Base-by-base conservation (phyloP, 2,888 invertebrate species). In the Agrotis puta region DNA sequence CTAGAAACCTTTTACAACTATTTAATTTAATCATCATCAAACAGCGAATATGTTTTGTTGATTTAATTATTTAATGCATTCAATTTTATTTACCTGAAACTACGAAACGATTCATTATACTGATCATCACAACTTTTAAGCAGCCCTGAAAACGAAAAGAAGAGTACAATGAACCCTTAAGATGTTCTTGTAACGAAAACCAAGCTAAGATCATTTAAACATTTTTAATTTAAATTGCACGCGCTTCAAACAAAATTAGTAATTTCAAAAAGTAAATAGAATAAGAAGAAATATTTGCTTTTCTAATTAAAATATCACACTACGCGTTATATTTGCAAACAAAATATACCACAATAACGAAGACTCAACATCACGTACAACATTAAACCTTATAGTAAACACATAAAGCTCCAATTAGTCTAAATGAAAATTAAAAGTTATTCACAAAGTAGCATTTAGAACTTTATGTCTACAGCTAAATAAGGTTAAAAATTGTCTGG, bases 281-380 rank as follows among this genome's bases (percentile, higher is more conserved):
- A 2, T 2, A 3, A 16, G 14, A 45, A 20, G 13, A 48, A 70
- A 76, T 64, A 64, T 77, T 75, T 70, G 48, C 48, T 77, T 69
- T 54, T 48, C 18, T 59, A 71, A 65, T 64, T 79, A 43, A 66
- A 73, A 66, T 56, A 75, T 22, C 14, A 43, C 33, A 57, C 18
- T 18, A 9, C 53, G 43, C 47, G 18, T 51, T 45, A 48, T 20
- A 50, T 22, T 47, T 56, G 53, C 48, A 56, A 54, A 64, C 47
- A 68, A 54, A 45, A 56, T 50, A 20, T 6, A 45, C 20, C n/a
- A n/a, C 58, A 70, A 20, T 13, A 14, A 27, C 13, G 2, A 66
- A 18, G 27, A 14, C 22, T 6, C 43, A 3, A 39, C 6, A 5
- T 24, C 22, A 20, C 14, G 7, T 45, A 22, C 24, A n/a, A 70